phyloP scores from a whole-genome alignment of 1,140 invertebrate genomes.

The Sipha flava region DNA sequence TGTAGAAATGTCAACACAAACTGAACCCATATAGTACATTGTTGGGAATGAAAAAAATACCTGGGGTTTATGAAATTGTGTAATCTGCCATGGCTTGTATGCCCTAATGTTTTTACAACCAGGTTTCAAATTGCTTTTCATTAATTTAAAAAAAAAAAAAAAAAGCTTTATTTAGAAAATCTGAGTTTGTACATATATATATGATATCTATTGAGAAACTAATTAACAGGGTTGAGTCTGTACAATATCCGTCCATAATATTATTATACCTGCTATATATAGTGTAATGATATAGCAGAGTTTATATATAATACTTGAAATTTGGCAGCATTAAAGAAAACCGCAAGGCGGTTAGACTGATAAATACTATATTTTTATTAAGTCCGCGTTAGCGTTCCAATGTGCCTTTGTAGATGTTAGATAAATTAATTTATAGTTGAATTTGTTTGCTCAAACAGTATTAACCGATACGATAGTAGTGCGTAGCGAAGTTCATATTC shows the following conservation, averaged over 20 bases:
- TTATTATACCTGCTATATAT: conserved; percentile 21
- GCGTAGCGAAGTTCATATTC: background rate
- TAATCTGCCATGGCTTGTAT: background rate
- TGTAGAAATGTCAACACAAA: conserved; percentile 17
- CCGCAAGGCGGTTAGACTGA: conserved; percentile 1
- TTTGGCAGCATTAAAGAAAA: conserved; percentile 2
- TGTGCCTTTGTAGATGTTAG: conserved; percentile 23
- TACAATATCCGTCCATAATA: conserved; percentile 29
- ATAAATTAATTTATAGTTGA: conserved; percentile 1
- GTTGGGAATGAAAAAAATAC: background rate
- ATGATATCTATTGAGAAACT: background rate
- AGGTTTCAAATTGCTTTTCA: background rate
- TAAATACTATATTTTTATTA: conserved; percentile 15
- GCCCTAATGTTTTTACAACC: background rate
- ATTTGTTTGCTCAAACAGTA: conserved; percentile 31
- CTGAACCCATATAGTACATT: background rate
- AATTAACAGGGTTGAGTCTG: conserved; percentile 25
- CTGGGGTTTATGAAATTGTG: background rate
- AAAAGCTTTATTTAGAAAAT: background rate
- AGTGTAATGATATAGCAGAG: background rate
- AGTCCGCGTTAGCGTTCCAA: background rate
- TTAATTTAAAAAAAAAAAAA: background rate
- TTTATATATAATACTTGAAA: conserved; percentile 4
- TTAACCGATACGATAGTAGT: background rate
- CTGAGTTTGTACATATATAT: background rate